Conservation (phyloP, 2,797 vertebrate genomes). For the Macropus fuliginosus region DNA sequence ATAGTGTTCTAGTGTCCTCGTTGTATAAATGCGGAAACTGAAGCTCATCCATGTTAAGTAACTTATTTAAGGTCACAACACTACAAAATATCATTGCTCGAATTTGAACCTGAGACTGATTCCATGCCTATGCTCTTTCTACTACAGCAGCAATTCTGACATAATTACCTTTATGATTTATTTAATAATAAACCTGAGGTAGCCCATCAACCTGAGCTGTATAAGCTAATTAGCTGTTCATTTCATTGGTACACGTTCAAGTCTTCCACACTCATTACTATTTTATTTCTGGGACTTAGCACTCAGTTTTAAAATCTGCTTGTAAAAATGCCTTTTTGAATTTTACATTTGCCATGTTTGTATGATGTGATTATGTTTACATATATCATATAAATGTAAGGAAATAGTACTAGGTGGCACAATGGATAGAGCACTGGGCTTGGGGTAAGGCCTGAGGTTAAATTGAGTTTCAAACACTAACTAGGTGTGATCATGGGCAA, state of each 20-base stretch:
- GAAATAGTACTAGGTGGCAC: not conserved
- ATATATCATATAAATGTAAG: not conserved
- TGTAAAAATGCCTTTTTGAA: not conserved
- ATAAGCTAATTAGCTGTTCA: not conserved
- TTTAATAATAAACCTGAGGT: not conserved
- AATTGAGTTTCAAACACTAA: not conserved
- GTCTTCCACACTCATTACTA: accelerated
- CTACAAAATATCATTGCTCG: not conserved
- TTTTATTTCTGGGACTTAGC: not conserved
- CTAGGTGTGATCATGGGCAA: not conserved
- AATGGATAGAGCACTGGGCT: not conserved
- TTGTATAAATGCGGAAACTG: not conserved
- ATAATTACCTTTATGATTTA: not conserved
- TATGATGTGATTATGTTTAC: not conserved
- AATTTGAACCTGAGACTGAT: not conserved
- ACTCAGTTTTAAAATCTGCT: not conserved
- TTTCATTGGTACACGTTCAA: accelerated
- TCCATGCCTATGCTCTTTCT: not conserved
- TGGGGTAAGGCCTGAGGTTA: not conserved
- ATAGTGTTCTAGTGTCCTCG: not conserved
- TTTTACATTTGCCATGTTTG: not conserved
- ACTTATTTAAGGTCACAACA: not conserved
- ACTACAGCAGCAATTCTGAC: not conserved
- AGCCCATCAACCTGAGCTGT: not conserved
- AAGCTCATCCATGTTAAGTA: not conserved